Base-by-base conservation (phyloP, 2,888 invertebrate species). In the Drosophila kanekoi region DNA sequence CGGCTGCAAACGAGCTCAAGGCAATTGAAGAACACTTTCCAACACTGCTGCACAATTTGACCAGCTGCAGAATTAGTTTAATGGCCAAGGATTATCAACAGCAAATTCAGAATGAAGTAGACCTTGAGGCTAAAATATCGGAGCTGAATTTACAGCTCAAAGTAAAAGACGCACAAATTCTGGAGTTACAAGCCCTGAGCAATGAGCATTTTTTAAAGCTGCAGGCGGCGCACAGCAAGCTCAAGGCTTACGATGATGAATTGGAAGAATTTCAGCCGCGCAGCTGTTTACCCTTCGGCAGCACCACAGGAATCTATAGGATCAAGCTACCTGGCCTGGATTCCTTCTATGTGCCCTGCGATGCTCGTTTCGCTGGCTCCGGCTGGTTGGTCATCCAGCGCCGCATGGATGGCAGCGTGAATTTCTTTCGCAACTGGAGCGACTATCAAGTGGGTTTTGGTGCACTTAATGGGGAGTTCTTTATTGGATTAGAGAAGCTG, bases 361-460 rank as follows among this genome's bases (percentile, higher is more conserved):
- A 93, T 43, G 93, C 94, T 0, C 66, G 92, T 23, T 93, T 52
- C 1, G 93, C 93, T 0, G 94, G 94, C 1, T 95, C 95, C 0
- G 95, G 95, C 8, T 95, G 95, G 95, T 94, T 95, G 62, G 94
- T 94, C 93, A 95, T 54, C 92, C 95, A 95, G 87, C 94, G 94
- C 73, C 93, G 95, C 32, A 93, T 93, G 72, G 94, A 95, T 68
- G 95, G 95, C 0, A 92, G 93, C 2, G 94, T 95, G 85, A 94
- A 95, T 77, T 96, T 96, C 89, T 94, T 93, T 80, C 93, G 94
- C 75, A 89, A 92, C 45, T 96, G 95, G 95, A 87, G 93, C 0
- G 94, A 94, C 51, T 96, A 96, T 87, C 94, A 94, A 77, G 87
- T 93, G 38, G 96, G 96, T 2, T 96, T 96, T 81, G 96, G 95